Evolutionary conservation across 2,888 invertebrate genomes (phyloP), one percentile per base, ranked within the genome.

Genomic region (Drosophila melanosoma): DNA sequence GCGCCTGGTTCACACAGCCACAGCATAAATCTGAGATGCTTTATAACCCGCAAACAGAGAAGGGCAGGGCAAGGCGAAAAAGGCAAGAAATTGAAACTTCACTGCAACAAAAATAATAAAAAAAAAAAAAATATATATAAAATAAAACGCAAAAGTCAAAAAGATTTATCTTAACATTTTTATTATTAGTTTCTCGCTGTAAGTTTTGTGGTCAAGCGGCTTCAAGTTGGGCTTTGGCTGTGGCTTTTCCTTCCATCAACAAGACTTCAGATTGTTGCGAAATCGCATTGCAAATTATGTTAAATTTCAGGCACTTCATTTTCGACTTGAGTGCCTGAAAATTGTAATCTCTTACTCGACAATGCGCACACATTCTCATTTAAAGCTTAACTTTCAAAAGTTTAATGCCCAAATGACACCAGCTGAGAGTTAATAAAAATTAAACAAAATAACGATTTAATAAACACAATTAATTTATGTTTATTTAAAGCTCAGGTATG

Each of bases 121-220:
- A 26, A 40, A 38, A 26, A 48, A 59, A 6, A 12, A 52, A 38
- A 26, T 5, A 26, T 3, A 26, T 26, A 38, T 26, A 58, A 65
- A 61, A 52, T 52, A 67, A 60, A 68, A 59, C 45, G 48, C 57
- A 69, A 74, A 74, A 65, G 73, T 73, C 71, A 69, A 83, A 74
- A 77, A 81, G 85, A 87, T 84, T 87, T 84, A 87, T 87, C 87
- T 83, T 75, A 83, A 85, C 88, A 87, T 87, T 87, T 87, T 84
- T 87, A 87, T 87, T 84, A 84, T 84, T 82, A 87, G 84, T 84
- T 84, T 81, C 69, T 64, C 67, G 69, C 69, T 75, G 70, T 68
- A 71, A 75, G 72, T 78, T 81, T 72, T 81, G 79, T 58, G 83
- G 87, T 82, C 82, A 76, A 79, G 72, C 81, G 65, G 79, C 76